These are phyloP conservation scores for Planococcus citri DNA, from an alignment of 1,140 invertebrate genomes.

Conservation along the genomic window DNA sequence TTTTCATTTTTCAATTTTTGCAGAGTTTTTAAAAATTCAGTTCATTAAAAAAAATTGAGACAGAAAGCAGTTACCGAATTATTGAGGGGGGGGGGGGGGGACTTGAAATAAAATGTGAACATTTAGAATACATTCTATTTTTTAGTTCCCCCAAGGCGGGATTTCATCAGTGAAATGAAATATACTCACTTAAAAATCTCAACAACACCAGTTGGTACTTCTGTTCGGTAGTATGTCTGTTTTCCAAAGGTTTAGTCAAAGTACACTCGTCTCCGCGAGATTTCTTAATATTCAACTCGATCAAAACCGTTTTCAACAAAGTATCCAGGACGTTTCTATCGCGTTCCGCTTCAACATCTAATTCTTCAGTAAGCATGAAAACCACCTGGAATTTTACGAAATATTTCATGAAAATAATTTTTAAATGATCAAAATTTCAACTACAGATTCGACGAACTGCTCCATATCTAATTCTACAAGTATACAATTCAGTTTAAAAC, in stretches of 20 bases:
- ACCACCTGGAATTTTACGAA: conserved; percentile 41
- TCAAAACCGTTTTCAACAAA: conserved; percentile 57
- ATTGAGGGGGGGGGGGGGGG: too few species aligned
- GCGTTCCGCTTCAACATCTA: conserved; percentile 69
- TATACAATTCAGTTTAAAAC: too few species aligned
- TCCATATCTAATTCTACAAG: too few species aligned
- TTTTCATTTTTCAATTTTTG: too few species aligned
- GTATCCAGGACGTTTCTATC: conserved; percentile 63
- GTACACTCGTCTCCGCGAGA: conserved; percentile 27
- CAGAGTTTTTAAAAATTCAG: too few species aligned
- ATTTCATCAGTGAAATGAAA: too few species aligned
- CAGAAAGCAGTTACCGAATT: too few species aligned
- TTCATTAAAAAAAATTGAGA: too few species aligned
- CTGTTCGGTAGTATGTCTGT: not conserved
- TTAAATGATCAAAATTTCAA: not conserved
- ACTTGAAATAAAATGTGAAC: too few species aligned
- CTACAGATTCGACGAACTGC: not conserved
- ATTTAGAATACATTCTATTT: too few species aligned
- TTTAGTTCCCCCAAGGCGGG: too few species aligned
- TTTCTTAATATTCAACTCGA: conserved; percentile 62
- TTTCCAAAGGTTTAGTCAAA: not conserved
- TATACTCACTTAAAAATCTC: conserved; percentile 11
- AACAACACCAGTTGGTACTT: conserved; percentile 11
- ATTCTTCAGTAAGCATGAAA: conserved; percentile 77
- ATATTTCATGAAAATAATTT: not conserved